Evolutionary conservation across 2,888 invertebrate genomes (phyloP), one percentile per base, ranked within the genome.

Genomic region (Cistogaster globosa): DNA sequence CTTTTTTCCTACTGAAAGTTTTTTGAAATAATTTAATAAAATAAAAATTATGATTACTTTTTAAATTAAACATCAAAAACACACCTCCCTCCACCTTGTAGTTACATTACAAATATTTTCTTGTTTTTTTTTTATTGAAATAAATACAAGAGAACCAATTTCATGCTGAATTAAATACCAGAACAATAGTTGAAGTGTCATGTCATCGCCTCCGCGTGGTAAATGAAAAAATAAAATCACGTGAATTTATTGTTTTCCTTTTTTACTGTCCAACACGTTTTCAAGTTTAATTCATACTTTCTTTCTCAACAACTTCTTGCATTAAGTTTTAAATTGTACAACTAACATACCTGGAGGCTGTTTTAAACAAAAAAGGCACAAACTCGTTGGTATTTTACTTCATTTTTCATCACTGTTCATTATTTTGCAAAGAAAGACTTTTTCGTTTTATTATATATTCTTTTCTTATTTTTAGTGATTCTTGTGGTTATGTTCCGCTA

Each of bases 181-280:
- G 88, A 91, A 91, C 90, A 91, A 90, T 91, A 91, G 91, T 91
- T 91, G 89, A 91, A 91, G 90, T 89, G 89, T 90, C 90, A 91
- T 91, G 91, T 90, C 91, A 91, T 89, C 90, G 69, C 78, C 78
- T 65, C 36, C 63, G 51, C 60, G 48, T 42, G 48, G 26, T 20
- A 60, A 57, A 57, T 5, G 20, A 16, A 63, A 48, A 42, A 72
- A 45, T 45, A 58, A 67, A 78, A 57, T 22, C 69, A 69, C 84
- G 71, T 84, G 76, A 76, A 67, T 67, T 63, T 72, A 55, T 62
- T 81, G 69, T 71, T 75, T 32, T 32, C 32, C 6, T 32, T 32
- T 76, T 32, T 58, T 62, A 16, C 36, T 81, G 48, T 62, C 18
- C 55, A 62, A 65, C 78, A 82, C 67, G 69, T 79, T 82, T 84